Conservation (phyloP, 1,140 invertebrate species). For the Drosophila trapezifrons region DNA sequence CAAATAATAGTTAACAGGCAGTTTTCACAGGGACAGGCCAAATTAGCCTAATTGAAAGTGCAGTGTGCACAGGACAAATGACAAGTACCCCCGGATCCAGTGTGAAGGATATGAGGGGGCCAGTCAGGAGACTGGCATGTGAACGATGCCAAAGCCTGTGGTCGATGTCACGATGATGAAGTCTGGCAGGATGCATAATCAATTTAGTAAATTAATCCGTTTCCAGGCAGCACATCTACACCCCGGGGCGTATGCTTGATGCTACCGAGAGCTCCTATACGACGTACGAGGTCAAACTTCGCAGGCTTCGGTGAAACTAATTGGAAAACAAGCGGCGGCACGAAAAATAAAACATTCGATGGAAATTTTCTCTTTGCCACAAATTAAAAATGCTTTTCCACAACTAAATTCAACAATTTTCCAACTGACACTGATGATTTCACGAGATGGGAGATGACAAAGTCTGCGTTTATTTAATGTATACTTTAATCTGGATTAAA, state of each 20-base stretch:
- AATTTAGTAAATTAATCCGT: constrained; percentile 63
- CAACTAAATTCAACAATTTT: neutral
- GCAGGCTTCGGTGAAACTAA: constrained; percentile 2
- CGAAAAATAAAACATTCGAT: neutral
- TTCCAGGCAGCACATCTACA: constrained; percentile 5
- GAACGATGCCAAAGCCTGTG: constrained; percentile 10
- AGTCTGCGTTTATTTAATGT: neutral
- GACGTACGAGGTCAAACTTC: constrained; percentile 1
- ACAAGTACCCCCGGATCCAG: neutral
- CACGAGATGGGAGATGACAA: too few relatives aligned
- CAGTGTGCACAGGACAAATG: constrained; percentile 11
- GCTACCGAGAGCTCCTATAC: neutral
- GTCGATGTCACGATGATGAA: constrained; percentile 14
- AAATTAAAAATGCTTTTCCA: constrained; percentile 5
- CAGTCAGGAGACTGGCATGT: constrained; percentile 32
- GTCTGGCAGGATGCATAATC: constrained; percentile 49
- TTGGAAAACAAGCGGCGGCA: constrained; percentile 24
- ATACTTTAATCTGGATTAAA: neutral
- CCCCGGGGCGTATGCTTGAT: constrained; percentile 28
- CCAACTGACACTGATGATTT: neutral
- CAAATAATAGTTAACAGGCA: constrained; percentile 8
- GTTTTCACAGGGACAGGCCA: constrained; percentile 1
- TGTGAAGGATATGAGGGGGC: neutral
- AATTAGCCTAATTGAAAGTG: constrained; percentile 60
- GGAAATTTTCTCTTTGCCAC: neutral